Conservation (phyloP, 1,140 invertebrate species). For the Achatina immaculata region DNA sequence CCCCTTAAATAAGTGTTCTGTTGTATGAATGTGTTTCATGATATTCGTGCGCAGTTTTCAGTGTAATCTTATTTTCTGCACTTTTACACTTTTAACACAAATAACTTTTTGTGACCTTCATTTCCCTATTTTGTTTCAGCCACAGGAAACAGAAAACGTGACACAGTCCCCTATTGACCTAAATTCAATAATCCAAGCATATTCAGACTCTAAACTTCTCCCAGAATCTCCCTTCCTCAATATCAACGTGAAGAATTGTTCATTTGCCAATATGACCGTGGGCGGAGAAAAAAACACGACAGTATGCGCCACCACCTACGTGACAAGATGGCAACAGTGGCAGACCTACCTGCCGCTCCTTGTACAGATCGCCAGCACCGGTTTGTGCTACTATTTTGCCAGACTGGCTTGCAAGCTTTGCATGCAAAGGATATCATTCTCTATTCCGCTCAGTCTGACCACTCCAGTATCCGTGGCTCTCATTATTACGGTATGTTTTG, state of each 20-base stretch:
- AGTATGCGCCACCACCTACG: constrained; percentile 42
- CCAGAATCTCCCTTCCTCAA: constrained; percentile 39
- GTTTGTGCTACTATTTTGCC: constrained; percentile 60
- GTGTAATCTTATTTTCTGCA: too few species aligned
- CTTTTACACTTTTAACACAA: too few species aligned
- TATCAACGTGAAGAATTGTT: constrained; percentile 41
- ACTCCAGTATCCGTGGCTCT: constrained; percentile 57
- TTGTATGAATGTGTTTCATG: too few species aligned
- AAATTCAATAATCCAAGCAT: neutral
- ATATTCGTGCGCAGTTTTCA: too few species aligned
- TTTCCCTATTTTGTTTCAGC: too few species aligned
- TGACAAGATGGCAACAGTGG: constrained; percentile 46
- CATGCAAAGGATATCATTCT: constrained; percentile 64
- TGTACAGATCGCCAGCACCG: constrained; percentile 52
- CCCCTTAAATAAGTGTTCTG: too few species aligned
- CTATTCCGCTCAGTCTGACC: constrained; percentile 58
- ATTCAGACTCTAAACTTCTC: neutral
- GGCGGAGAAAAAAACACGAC: constrained; percentile 42
- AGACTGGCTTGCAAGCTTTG: constrained; percentile 63
- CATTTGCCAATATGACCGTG: constrained; percentile 36
- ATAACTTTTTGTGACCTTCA: too few species aligned
- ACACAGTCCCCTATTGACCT: constrained; percentile 4
- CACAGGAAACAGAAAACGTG: neutral
- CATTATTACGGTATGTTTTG: constrained; percentile 44
- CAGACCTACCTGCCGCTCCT: constrained; percentile 51